A percentile compares a stretch with the other conserved stretches of the same genome.
These are phyloP conservation scores for Lepidochrysops patricia DNA, from an alignment of 2,888 invertebrate genomes.

Conservation along the genomic window DNA sequence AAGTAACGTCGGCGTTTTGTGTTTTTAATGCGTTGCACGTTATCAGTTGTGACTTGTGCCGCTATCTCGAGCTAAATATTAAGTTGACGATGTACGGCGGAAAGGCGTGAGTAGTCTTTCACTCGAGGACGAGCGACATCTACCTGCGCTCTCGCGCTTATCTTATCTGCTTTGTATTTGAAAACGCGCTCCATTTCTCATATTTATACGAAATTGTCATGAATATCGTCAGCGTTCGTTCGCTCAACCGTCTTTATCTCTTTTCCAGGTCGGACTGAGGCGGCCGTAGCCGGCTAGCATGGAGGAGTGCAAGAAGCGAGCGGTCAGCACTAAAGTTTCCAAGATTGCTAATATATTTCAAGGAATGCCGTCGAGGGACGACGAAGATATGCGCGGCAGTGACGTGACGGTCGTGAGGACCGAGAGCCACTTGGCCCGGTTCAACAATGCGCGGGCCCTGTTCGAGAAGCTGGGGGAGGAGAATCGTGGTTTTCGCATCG, in stretches of 20 bases:
- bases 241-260: constrained; percentile 27
- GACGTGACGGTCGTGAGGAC: constrained; percentile 87
- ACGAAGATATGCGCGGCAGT: constrained; percentile 63
- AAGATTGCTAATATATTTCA: constrained; percentile 94
- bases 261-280: constrained; percentile 68
- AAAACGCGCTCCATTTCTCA: constrained; percentile 40
- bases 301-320: constrained; percentile 79
- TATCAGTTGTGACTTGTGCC: constrained; percentile 67
- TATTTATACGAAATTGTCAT: constrained; percentile 27
- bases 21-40: constrained; percentile 33
- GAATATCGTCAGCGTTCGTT: constrained; percentile 26
- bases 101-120: constrained; percentile 39
- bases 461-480: constrained; percentile 92
- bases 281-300: constrained; percentile 73
- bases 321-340: constrained; percentile 87
- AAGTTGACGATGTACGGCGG: constrained; percentile 60
- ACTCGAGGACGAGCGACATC: constrained; percentile 46
- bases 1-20: constrained; percentile 21
- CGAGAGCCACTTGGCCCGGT: constrained; percentile 91
- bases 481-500: constrained; percentile 75
- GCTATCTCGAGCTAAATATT: constrained; percentile 57
- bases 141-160: constrained; percentile 51
- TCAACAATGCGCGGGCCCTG: constrained; percentile 92
- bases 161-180: constrained; percentile 48
- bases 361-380: constrained; percentile 77